Evolutionary conservation across 2,888 invertebrate genomes (phyloP).

Genomic region (Halictus quadricinctus): DNA sequence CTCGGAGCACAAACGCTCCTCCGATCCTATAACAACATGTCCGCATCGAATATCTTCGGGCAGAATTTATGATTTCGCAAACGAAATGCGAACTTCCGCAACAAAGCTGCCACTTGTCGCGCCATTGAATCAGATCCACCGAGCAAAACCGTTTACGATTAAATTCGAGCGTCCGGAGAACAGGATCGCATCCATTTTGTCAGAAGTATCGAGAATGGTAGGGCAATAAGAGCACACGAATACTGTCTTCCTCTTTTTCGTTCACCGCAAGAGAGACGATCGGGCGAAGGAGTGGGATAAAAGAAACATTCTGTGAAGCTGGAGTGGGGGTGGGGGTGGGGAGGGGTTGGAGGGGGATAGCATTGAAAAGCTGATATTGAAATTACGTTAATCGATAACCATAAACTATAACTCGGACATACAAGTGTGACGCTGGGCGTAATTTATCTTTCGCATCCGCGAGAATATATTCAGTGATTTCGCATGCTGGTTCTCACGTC

Average conservation of each 20-base stretch:
- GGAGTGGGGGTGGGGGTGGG: background rate
- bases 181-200: constrained; percentile 27
- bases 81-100: constrained; percentile 3
- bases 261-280: background rate
- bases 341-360: background rate
- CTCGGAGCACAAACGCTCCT: background rate
- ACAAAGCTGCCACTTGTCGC: constrained; percentile 2
- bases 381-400: constrained; percentile 65
- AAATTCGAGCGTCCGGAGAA: constrained; percentile 1
- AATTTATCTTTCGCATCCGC: constrained; percentile 65
- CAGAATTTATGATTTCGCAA: background rate
- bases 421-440: constrained; percentile 50
- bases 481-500: constrained; percentile 66
- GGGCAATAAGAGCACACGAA: constrained; percentile 23
- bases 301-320: background rate
- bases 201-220: constrained; percentile 16
- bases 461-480: constrained; percentile 67
- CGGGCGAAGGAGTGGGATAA: background rate
- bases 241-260: constrained; percentile 11
- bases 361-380: constrained; percentile 50
- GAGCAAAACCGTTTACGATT: constrained; percentile 1
- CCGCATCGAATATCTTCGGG: background rate
- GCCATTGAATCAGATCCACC: constrained; percentile 15
- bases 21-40: background rate
- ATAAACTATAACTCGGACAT: constrained; percentile 58